Evolutionary conservation across 2,113 vertebrate genomes (phyloP).

Genomic region (Bufo bufo): DNA sequence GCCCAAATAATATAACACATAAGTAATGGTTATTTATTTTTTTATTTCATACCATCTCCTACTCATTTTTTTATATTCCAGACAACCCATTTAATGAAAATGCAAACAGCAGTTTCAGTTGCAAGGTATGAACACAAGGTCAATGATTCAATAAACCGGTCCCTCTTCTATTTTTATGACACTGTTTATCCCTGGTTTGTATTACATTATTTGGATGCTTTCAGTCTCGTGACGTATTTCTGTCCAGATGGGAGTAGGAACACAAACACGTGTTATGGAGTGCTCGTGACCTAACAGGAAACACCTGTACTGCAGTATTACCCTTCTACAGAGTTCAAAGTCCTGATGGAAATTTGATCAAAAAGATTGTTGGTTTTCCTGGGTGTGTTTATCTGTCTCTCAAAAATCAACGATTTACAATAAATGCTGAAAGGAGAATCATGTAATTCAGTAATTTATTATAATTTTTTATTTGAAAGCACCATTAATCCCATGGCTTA

Average conservation of each 20-base stretch:
- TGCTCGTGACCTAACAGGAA: constrained; percentile 72
- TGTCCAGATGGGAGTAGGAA: constrained; percentile 40
- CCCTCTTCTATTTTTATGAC: constrained; percentile 41
- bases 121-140: constrained; percentile 24
- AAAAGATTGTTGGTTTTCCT: background rate
- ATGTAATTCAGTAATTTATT: background rate
- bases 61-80: too few relatives aligned
- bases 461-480: too few relatives aligned
- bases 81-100: background rate
- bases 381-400: background rate
- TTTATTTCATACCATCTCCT: too few relatives aligned
- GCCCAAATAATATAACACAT: too few relatives aligned
- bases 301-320: constrained; percentile 69
- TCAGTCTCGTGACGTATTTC: constrained; percentile 33
- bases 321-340: constrained; percentile 61
- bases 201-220: constrained; percentile 43
- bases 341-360: background rate
- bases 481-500: too few relatives aligned
- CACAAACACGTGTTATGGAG: constrained; percentile 54
- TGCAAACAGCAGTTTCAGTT: background rate
- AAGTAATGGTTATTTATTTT: too few relatives aligned
- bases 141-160: constrained; percentile 23
- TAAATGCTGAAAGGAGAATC: background rate
- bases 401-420: background rate
- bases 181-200: constrained; percentile 38